Evolutionary conservation across 2,797 vertebrate genomes (phyloP), one percentile per base, ranked within the genome.

Genomic region (Heteromormyrus szaboi): DNA sequence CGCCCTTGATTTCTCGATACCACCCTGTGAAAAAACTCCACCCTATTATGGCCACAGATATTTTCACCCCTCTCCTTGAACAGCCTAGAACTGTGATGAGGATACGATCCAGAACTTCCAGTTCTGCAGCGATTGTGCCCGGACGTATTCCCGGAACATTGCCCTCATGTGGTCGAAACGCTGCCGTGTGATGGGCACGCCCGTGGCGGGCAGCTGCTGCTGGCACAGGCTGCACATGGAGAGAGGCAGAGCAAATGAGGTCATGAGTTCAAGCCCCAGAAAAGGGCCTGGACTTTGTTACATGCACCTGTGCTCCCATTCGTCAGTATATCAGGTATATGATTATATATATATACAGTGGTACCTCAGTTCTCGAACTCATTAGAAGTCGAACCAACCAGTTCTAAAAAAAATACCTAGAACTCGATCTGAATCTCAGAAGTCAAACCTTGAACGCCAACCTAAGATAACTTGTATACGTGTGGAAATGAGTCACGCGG

Each of bases 31-130:
- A 22, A 59, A n/a, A 56, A 4, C 0, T n/a, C 59, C 65, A 37
- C 29, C 33, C 65, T 12, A 72, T 72, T 72, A 72, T 37, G 29
- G 2, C 25, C 65, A 72, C 29, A 72, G 33, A 72, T 12, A 44
- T 83, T 83, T 83, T n/a, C 79, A 83, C 44, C 29, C 29, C 25
- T 37, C 12, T 17, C 2, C 76, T 14, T 41, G 72, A 7, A 79
- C 29, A 19, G 17, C 37, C 76, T 0, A n/a, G n/a, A 59, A n/a
- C 44, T 19, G 44, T 51, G 46, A 25, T 22, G 46, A 97, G 96
- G 99, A 99, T 99, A 99, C 98, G 0, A 99, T 97, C 99, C 99
- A 99, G 95, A 99, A 99, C 94, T 99, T 99, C 99, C 99, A 99
- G 95, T 99, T 98, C 90, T 97, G 97, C 92, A 98, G 93, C 0